Base-by-base conservation (phyloP, 2,797 vertebrate species). In the Xiphophorus birchmanni region DNA sequence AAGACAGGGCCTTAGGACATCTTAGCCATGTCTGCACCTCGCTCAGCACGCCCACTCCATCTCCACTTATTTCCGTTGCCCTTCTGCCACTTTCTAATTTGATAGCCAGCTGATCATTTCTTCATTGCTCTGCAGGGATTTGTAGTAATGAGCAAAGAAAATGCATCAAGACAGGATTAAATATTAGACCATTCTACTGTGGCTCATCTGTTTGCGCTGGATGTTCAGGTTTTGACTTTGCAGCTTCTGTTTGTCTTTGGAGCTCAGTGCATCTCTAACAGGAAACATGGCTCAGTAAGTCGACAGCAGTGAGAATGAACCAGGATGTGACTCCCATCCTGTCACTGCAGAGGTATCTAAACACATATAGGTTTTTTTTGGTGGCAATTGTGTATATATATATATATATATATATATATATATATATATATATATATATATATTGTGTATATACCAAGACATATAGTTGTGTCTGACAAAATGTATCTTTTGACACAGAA, bases 301-400 rank as follows among this genome's bases (percentile, higher is more conserved):
- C 78, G 81, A 79, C 12, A 47, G 69, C 42, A 12, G 67, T 76
- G 86, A 80, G 83, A 74, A 81, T 80, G 79, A 88, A 60, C 35
- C 91, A 90, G 92, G 92, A 94, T 90, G 79, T 90, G 88, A 92
- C 88, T 92, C 81, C 48, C 75, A 82, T 93, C 92, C 91, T 91
- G 90, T 86, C 69, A 37, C 17, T 72, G 74, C 60, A 78, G 80
- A 42, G 0, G 0, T 44, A 82, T 79, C 67, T 82, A 54, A 84
- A 87, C 78, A 56, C 35, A 37, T 67, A 47, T 40, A 1, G 73
- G 48, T n/a, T 3, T 50, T 56, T 76, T 80, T 58, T 82, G 56
- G 69, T 67, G 40, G 35, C 29, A 52, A 54, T n/a, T 17, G 44
- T 54, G 47, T 82, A 72, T 60, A 71, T n/a, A n/a, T n/a, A n/a